These are phyloP conservation scores for Poliocrania exsul DNA, from an alignment of 2,797 vertebrate species.

Conservation along the genomic window DNA sequence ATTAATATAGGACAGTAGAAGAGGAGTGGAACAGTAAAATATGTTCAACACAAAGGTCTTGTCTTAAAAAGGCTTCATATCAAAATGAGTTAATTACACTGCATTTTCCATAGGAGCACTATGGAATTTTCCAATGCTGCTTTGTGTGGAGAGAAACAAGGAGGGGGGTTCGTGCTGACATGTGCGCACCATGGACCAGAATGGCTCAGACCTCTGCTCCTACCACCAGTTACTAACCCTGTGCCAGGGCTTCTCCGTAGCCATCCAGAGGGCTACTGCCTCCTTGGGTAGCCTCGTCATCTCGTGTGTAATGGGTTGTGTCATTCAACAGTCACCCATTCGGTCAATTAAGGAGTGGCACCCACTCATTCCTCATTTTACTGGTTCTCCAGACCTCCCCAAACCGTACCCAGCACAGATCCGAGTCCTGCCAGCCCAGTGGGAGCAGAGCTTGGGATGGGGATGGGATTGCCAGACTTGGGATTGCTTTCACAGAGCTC, in stretches of 20 bases:
- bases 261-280: background rate
- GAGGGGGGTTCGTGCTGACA: background rate
- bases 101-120: conserved; percentile 8
- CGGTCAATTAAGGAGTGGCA: background rate
- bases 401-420: rapidly evolving
- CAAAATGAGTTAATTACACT: conserved; percentile 70
- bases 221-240: background rate
- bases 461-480: background rate
- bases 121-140: conserved; percentile 42
- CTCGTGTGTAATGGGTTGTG: background rate
- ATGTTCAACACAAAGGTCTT: conserved; percentile 78
- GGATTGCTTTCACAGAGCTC: conserved; percentile 30
- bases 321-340: background rate
- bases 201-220: background rate
- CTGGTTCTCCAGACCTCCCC: background rate
- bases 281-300: background rate
- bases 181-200: background rate
- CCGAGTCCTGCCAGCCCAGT: background rate
- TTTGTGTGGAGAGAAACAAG: background rate
- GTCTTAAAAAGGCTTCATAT: conserved; percentile 61
- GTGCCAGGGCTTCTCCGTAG: background rate
- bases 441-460: background rate
- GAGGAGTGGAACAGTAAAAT: conserved; percentile 78
- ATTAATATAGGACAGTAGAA: conserved; percentile 88
- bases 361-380: background rate